Conservation (phyloP, 2,797 vertebrate species). For the Nyctalus aviator region DNA sequence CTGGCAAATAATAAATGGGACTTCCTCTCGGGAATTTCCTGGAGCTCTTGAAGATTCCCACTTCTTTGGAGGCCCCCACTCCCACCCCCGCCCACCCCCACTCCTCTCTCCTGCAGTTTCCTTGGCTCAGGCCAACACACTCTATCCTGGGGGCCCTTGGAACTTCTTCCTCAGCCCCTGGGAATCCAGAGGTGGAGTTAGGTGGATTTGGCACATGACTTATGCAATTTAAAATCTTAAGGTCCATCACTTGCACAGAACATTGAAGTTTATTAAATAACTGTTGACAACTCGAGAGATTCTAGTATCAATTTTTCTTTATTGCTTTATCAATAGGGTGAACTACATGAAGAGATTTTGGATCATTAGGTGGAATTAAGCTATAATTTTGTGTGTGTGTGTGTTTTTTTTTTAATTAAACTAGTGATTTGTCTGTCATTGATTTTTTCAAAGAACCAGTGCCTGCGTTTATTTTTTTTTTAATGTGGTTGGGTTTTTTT, state of each 20-base stretch:
- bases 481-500: background rate
- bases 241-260: background rate
- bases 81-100: too few relatives aligned
- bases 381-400: background rate
- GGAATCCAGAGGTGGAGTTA: background rate
- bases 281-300: background rate
- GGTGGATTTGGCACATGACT: background rate
- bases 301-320: background rate
- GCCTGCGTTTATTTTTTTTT: background rate
- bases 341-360: background rate
- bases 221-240: background rate
- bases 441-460: background rate
- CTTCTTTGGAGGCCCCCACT: too few relatives aligned
- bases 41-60: background rate
- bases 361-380: background rate
- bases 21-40: background rate
- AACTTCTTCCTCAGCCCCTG: background rate
- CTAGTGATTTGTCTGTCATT: background rate
- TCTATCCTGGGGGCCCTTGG: background rate
- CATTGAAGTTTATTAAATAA: background rate
- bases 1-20: background rate
- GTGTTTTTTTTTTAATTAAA: conserved; percentile 35
- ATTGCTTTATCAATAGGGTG: background rate
- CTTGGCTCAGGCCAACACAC: background rate
- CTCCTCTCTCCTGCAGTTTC: background rate